Base-by-base conservation (phyloP, 2,888 invertebrate genomes). In the Chrysolina haemoptera region DNA sequence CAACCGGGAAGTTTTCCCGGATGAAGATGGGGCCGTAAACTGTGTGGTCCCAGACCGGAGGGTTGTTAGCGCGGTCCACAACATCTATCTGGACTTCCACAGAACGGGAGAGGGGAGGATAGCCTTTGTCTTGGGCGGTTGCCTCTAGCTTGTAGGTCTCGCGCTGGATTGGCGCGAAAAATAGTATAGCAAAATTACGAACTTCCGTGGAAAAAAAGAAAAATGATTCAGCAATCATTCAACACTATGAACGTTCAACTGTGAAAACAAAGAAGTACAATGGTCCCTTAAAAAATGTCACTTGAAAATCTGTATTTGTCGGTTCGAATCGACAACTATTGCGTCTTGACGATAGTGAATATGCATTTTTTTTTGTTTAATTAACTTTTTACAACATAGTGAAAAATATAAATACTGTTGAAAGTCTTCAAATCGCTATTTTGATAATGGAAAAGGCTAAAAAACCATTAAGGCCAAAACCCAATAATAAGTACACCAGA, bases 11-110 rank as follows among this genome's bases (percentile, higher is more conserved):
- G 92, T 97, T 97, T 93, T 98, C 97, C 94, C 96, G 95, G 91
- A 97, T 96, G 94, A 94, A 95, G 93, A 97, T 96, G 89, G 97
- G 97, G 89, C 97, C 97, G 92, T 97, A 98, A 90, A 96, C 95
- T 90, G 93, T 93, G 92, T 97, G 95, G 92, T 96, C 97, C 97
- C 96, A 98, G 90, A 96, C 95, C 90, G 96, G 97, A 90, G 95
- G 97, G 93, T 96, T 98, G 94, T 96, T 98, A 88, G 96, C 98
- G 91, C 96, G 94, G 92, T 96, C 97, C 91, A 98, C 98, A 91
- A 98, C 97, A 92, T 97, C 97, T 91, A 98, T 97, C 91, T 97
- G 96, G 90, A 98, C 98, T 91, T 96, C 97, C 91, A 98, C 98
- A 89, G 96, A 95, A 91, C 97, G 94, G 90, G 96, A 95, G 91